These are phyloP conservation scores for Carapus acus DNA, from an alignment of 2,797 vertebrate species.

Conservation along the genomic window DNA sequence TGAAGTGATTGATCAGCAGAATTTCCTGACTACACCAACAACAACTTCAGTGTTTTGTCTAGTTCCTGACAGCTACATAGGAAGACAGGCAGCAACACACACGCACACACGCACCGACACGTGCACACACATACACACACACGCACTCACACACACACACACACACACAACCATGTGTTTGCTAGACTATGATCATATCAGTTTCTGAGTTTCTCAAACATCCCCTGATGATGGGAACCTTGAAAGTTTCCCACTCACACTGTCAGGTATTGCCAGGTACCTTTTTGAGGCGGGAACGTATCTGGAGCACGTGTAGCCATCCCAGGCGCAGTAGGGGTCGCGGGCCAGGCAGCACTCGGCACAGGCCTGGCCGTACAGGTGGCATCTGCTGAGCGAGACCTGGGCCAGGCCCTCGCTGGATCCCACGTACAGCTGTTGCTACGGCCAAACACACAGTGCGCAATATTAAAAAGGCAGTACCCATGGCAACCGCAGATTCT, in stretches of 20 bases:
- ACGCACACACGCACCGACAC: no score
- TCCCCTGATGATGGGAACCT: no score
- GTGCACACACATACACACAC: not conserved
- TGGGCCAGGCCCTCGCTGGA: slow-evolving; percentile 87
- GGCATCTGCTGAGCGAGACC: slow-evolving; percentile 92
- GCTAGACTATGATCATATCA: no score
- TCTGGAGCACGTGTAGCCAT: slow-evolving; percentile 88
- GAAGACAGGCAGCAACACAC: no score
- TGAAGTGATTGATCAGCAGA: no score
- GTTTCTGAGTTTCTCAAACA: no score
- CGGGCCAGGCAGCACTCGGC: slow-evolving; percentile 96
- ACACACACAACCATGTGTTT: not conserved
- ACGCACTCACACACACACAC: not conserved
- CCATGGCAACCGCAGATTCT: slow-evolving; percentile 1
- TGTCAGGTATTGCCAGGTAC: no score
- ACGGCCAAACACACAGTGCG: slow-evolving; percentile 53
- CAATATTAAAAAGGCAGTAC: slow-evolving; percentile 9
- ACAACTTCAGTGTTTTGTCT: no score
- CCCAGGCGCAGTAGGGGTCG: slow-evolving; percentile 98
- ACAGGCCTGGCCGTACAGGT: slow-evolving; percentile 91
- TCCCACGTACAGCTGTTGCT: slow-evolving; percentile 96
- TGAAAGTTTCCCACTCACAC: no score
- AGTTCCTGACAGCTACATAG: no score
- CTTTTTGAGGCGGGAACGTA: slow-evolving; percentile 92
- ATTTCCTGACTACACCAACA: no score